Conservation (phyloP, 2,888 invertebrate genomes). For the Brachycybe producta region DNA sequence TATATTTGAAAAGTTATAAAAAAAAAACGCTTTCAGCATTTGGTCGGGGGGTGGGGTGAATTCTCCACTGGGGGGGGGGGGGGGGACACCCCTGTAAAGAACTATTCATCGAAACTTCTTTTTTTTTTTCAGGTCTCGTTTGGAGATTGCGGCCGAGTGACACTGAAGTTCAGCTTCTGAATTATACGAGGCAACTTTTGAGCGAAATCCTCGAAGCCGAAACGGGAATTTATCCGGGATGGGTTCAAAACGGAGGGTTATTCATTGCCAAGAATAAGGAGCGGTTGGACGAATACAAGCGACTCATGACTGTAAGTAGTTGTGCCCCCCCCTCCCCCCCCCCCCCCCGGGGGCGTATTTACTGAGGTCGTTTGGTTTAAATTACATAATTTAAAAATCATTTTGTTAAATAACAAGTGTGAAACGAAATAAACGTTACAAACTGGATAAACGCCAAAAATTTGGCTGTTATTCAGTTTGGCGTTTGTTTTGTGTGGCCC, state of each 20-base stretch:
- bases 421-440: neutral
- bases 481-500: too few relatives aligned
- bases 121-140: slow-evolving; percentile 40
- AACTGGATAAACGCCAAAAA: too few relatives aligned
- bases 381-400: neutral
- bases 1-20: too few relatives aligned
- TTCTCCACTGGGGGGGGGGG: neutral
- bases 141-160: slow-evolving; percentile 77
- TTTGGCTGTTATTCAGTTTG: too few relatives aligned
- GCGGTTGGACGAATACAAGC: slow-evolving; percentile 67
- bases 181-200: slow-evolving; percentile 54
- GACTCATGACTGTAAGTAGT: slow-evolving; percentile 48
- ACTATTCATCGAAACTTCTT: too few relatives aligned
- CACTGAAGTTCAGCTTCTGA: slow-evolving; percentile 64
- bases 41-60: too few relatives aligned
- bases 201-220: slow-evolving; percentile 53
- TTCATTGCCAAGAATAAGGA: slow-evolving; percentile 67
- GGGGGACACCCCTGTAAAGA: too few relatives aligned
- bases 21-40: too few relatives aligned
- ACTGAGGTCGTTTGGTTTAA: neutral
- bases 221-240: slow-evolving; percentile 68
- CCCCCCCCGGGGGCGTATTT: too few relatives aligned
- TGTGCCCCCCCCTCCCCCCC: too few relatives aligned
- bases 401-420: neutral
- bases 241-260: slow-evolving; percentile 78